Percentiles rank a stretch among this genome's conserved stretches.
These are phyloP conservation scores for Patella depressa DNA, from an alignment of 2,888 invertebrate species.

Conservation along the genomic window DNA sequence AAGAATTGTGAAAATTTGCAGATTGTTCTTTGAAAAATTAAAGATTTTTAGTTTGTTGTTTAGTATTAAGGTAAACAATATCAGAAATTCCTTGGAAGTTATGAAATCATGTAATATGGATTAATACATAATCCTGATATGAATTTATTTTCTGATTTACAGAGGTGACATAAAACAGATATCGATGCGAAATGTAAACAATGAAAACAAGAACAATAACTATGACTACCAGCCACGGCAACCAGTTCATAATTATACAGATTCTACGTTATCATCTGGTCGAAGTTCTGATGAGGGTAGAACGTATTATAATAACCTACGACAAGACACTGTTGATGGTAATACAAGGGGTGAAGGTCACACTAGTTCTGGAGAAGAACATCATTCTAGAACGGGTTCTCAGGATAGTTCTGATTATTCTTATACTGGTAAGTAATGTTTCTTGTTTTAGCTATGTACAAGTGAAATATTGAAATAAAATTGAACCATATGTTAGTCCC, in stretches of 20 bases:
- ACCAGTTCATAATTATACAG: conserved; percentile 50
- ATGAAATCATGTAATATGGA: too few relatives aligned
- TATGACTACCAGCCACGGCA: conserved; percentile 41
- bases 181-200: conserved; percentile 36
- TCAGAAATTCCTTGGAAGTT: too few relatives aligned
- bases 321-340: conserved; percentile 37
- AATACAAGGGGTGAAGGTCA: conserved; percentile 47
- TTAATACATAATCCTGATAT: too few relatives aligned
- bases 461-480: too few relatives aligned
- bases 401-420: conserved; percentile 55
- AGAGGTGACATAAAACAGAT: conserved; percentile 47
- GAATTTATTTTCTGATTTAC: not conserved
- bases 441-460: too few relatives aligned
- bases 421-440: conserved; percentile 43
- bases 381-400: conserved; percentile 53
- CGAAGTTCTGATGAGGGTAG: conserved; percentile 57
- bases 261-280: conserved; percentile 57
- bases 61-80: too few relatives aligned
- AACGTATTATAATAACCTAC: conserved; percentile 32
- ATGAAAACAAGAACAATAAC: conserved; percentile 36
- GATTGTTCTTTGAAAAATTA: too few relatives aligned
- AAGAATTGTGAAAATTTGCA: too few relatives aligned
- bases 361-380: conserved; percentile 48
- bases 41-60: too few relatives aligned
- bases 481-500: too few relatives aligned